These are phyloP conservation scores for Carlito syrichta DNA, from an alignment of 2,113 vertebrate species.

Conservation along the genomic window DNA sequence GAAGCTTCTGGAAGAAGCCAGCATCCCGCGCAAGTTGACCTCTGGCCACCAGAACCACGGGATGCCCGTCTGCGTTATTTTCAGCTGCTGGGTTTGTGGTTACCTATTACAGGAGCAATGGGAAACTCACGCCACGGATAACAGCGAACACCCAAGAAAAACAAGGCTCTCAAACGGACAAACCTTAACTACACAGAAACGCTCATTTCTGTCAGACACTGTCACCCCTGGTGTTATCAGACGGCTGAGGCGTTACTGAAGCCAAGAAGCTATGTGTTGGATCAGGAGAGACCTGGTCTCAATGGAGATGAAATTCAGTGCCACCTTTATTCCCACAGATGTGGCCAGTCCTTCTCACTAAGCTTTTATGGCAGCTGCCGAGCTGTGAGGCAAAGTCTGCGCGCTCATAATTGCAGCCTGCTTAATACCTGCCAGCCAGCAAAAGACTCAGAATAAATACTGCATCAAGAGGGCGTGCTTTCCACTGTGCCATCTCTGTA, in stretches of 20 bases:
- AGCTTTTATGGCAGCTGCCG: neutral
- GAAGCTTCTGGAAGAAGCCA: neutral
- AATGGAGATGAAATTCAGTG: neutral
- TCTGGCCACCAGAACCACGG: neutral
- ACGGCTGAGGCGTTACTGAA: neutral
- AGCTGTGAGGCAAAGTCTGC: neutral
- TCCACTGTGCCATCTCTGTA: neutral
- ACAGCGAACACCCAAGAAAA: neutral
- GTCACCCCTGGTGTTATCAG: neutral
- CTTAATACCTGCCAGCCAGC: neutral
- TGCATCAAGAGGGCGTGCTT: neutral
- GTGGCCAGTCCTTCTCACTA: neutral
- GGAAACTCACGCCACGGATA: neutral
- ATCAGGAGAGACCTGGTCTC: neutral
- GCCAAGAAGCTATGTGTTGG: neutral
- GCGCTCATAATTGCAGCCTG: neutral
- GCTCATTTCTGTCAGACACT: fast-evolving
- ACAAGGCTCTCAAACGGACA: neutral
- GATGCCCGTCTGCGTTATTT: neutral
- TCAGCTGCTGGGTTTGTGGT: no score
- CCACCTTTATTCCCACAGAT: conserved; percentile 9
- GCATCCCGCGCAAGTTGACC: neutral
- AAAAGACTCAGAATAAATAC: neutral
- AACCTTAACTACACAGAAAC: neutral
- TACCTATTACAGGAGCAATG: fast-evolving